Base-by-base conservation (phyloP, 2,797 vertebrate species). In the Myoxocephalus aenaeus region DNA sequence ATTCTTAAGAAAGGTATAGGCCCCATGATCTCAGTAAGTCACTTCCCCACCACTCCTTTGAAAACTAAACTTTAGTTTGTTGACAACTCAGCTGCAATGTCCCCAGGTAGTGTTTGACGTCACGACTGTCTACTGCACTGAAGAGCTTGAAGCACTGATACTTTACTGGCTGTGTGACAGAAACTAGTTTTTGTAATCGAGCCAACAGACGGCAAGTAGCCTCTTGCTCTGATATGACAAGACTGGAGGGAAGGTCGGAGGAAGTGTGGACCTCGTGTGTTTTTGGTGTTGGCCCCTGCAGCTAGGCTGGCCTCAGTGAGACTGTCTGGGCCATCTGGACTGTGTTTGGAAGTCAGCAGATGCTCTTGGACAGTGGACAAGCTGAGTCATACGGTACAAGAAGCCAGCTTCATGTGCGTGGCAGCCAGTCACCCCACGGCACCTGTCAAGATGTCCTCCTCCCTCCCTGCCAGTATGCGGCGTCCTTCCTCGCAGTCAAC, bases 241-340 rank as follows among this genome's bases (percentile, higher is more conserved):
- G 58, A 38, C 65, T 57, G 3, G 11, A 71, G 56, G 64, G 76
- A 58, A 9, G 36, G 59, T 34, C 0, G 3, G 40, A 25, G 40
- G 40, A 74, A 62, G 70, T 14, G 17, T n/a, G 18, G 15, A 27
- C 70, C 80, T 58, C 54, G 50, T 67, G 18, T 53, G 72, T 59
- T 70, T 44, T 38, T 57, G 17, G 15, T 67, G 61, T 70, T 56
- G 48, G 65, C 78, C 54, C 57, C 42, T 34, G 25, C 1, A 25
- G 50, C 50, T 68, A 38, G 20, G 51, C 13, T 48, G 42, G 25
- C 73, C 58, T 15, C 3, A 54, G 32, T 12, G 4, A 59, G 25
- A 20, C 75, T 42, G 57, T 56, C 36, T 66, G 44, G 53, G 34
- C 73, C 68, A 77, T 79, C 75, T 83, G 72, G 66, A 69, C 36